Conservation (phyloP, 1,140 invertebrate genomes). For the Rhysida immarginata region DNA sequence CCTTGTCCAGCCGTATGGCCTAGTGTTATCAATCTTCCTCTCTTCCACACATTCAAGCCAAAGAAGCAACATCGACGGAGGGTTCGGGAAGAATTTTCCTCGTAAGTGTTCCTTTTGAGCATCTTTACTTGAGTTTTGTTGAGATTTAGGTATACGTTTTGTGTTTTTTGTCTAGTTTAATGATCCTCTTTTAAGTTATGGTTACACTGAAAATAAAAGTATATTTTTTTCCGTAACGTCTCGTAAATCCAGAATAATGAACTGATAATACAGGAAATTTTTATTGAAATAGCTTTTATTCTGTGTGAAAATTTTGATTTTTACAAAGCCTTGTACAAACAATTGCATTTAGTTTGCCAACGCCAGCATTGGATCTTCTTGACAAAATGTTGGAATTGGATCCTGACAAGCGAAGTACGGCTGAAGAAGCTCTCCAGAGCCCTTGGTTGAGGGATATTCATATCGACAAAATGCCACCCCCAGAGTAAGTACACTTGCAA, state of each 20-base stretch:
- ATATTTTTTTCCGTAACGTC: not conserved
- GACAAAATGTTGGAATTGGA: slow-evolving; percentile 95
- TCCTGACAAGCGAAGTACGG: slow-evolving; percentile 81
- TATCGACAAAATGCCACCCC: slow-evolving; percentile 49
- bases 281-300: too few species aligned
- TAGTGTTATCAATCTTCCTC: slow-evolving; percentile 81
- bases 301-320: too few species aligned
- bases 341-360: slow-evolving; percentile 64
- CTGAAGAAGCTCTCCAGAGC: slow-evolving; percentile 82
- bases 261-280: slow-evolving; percentile 6
- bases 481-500: slow-evolving; percentile 43
- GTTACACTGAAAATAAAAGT: too few species aligned
- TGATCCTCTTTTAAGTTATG: too few species aligned
- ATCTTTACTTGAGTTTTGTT: too few species aligned
- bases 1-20: slow-evolving; percentile 97
- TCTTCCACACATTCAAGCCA: slow-evolving; percentile 80
- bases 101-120: slow-evolving; percentile 30
- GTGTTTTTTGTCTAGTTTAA: too few species aligned
- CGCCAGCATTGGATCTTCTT: slow-evolving; percentile 72
- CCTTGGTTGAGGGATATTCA: slow-evolving; percentile 86
- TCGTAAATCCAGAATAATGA: slow-evolving; percentile 14
- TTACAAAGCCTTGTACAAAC: too few species aligned
- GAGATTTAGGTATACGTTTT: too few species aligned
- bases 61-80: slow-evolving; percentile 77
- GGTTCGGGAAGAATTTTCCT: slow-evolving; percentile 80